Base-by-base conservation (phyloP, 2,888 invertebrate genomes). In the Monopis laevigella region DNA sequence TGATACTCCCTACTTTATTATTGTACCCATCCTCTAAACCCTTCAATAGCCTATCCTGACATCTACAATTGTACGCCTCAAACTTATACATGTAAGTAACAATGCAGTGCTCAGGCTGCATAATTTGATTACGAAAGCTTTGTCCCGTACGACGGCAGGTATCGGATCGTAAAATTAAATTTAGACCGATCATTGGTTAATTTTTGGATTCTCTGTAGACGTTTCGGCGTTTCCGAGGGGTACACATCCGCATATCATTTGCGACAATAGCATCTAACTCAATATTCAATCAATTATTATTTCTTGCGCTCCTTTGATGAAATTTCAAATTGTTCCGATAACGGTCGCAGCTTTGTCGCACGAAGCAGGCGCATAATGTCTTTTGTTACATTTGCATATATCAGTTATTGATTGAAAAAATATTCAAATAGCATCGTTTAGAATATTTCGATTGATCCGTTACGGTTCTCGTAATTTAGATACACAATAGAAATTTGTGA, bases 371-470 rank as follows among this genome's bases (percentile, higher is more conserved):
- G 59, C 60, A 65, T 62, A 65, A 68, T 64, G 61, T 65, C 59
- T 67, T 64, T 64, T 61, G 54, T 56, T 44, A 52, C 45, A 74
- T 77, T 75, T 80, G 75, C 78, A 80, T 78, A 74, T 67, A 72
- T 74, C 70, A 65, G 68, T 75, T 77, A 80, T 80, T 80, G 80
- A 80, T 80, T 75, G 77, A 69, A 74, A 75, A 72, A 74, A 75
- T 74, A 80, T 80, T 80, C 59, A 75, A 78, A 80, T 77, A 48
- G 41, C 46, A 59, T 56, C 62, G 66, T 71, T 73, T 69, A 61
- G 56, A 67, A 55, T 59, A 59, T 59, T 54, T 70, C 70, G 58
- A 70, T 74, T 63, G 66, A 68, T 77, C 67, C 73, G 75, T 73
- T 71, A 77, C 65, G 73, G 72, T 54, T 65, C 64, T 72, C 60